These are phyloP conservation scores for Anodontia alba DNA, from an alignment of 2,888 invertebrate genomes.

Conservation along the genomic window DNA sequence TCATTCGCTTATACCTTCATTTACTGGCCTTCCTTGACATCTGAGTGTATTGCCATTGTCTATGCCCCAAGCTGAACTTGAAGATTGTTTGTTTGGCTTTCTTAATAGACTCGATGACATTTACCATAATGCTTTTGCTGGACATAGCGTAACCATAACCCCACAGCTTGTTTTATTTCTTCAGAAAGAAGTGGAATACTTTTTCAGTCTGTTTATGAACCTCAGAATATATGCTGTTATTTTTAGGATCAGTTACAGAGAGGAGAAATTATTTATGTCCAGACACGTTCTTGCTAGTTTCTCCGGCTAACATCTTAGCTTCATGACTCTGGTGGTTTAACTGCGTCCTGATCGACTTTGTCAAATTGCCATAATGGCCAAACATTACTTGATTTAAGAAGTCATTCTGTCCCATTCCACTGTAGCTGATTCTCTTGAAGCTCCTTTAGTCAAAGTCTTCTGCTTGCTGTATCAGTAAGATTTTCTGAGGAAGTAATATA, in stretches of 20 bases:
- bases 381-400: not conserved
- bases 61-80: not conserved
- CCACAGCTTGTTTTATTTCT: not conserved
- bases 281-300: not conserved
- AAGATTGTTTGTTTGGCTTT: not conserved
- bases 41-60: conserved; percentile 16
- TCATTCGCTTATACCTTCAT: conserved; percentile 21
- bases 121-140: not conserved
- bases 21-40: conserved; percentile 24
- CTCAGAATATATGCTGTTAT: not conserved
- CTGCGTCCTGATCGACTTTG: no score
- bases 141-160: not conserved
- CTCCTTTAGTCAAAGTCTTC: not conserved
- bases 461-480: not conserved
- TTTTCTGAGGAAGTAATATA: not conserved
- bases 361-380: not conserved
- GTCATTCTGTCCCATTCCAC: not conserved
- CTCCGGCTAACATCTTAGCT: not conserved
- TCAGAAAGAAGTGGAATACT: not conserved
- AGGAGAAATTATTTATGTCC: not conserved
- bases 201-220: not conserved
- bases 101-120: not conserved
- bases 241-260: not conserved
- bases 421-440: not conserved
- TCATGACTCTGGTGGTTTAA: not conserved